phyloP scores from a whole-genome alignment of 2,797 vertebrate genomes.

The Chiroxiphia lanceolata region DNA sequence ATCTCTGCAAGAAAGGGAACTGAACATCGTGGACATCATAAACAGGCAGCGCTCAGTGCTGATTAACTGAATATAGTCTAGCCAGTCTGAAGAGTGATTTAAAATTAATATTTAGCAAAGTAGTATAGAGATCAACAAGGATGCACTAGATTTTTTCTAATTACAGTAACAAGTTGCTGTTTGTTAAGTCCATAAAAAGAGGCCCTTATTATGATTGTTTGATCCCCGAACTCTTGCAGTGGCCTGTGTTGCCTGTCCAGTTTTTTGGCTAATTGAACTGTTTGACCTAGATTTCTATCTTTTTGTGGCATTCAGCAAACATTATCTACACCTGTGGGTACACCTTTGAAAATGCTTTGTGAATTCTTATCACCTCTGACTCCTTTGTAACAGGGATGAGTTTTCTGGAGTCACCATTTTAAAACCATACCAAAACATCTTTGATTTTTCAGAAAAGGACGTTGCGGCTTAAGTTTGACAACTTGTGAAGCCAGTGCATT shows the following conservation, averaged over 20 bases:
- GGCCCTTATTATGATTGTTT: not conserved
- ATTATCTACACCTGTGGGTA: fast-evolving
- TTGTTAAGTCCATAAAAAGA: not conserved
- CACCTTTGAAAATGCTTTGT: not conserved
- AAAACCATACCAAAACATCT: not conserved
- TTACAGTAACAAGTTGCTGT: not conserved
- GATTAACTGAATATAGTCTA: not conserved
- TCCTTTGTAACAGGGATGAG: not conserved
- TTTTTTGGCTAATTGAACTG: not conserved
- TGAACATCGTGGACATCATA: not conserved
- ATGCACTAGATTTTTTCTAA: not conserved
- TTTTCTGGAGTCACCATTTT: not conserved
- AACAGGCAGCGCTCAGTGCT: not conserved
- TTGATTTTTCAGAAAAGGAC: not conserved
- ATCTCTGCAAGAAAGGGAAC: not conserved
- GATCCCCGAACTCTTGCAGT: not conserved
- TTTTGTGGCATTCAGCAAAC: not conserved
- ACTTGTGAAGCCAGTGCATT: not conserved
- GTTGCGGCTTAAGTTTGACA: not conserved
- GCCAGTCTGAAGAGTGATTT: not conserved
- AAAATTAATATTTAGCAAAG: not conserved
- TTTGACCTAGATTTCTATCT: not conserved
- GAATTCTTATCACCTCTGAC: not conserved
- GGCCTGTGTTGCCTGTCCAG: not conserved
- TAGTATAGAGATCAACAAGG: not conserved